These are phyloP conservation scores for Pollenia amentaria DNA, from an alignment of 2,888 invertebrate species.

Conservation along the genomic window DNA sequence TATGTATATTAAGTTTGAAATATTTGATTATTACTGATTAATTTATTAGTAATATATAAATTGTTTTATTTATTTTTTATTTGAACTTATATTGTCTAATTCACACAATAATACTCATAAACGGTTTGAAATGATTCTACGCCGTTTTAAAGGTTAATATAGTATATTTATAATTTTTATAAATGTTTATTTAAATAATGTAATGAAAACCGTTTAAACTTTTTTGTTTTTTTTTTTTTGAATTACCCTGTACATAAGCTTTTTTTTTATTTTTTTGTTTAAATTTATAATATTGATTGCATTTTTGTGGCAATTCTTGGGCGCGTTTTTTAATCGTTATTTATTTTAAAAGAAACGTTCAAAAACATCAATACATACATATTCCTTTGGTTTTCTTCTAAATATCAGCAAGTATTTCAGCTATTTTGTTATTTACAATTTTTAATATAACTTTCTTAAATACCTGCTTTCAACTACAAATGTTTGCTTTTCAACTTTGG, in stretches of 20 bases:
- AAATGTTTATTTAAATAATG: conserved; percentile 29
- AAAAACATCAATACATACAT: conserved; percentile 75
- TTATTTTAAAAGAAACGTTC: conserved; percentile 75
- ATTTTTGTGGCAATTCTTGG: conserved; percentile 74
- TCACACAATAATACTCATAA: conserved; percentile 83
- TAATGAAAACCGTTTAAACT: conserved; percentile 69
- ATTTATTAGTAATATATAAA: not conserved
- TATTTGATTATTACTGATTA: not conserved
- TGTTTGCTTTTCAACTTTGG: conserved; percentile 82
- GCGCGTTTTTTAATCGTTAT: conserved; percentile 62
- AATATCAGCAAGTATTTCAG: conserved; percentile 82
- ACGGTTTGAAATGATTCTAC: conserved; percentile 39
- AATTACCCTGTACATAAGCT: conserved; percentile 73
- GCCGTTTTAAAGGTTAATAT: conserved; percentile 42
- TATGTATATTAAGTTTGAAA: conserved; percentile 13
- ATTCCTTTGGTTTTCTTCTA: conserved; percentile 39
- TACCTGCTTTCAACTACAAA: conserved; percentile 80
- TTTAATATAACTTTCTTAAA: conserved; percentile 78
- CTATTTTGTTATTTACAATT: conserved; percentile 80
- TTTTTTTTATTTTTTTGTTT: conserved; percentile 34
- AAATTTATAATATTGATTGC: conserved; percentile 70
- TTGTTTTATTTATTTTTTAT: conserved; percentile 21
- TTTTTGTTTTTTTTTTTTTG: conserved; percentile 28
- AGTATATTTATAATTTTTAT: not conserved
- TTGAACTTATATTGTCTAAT: conserved; percentile 83